Conservation (phyloP, 1,140 invertebrate species). For the Leptinotarsa texana region DNA sequence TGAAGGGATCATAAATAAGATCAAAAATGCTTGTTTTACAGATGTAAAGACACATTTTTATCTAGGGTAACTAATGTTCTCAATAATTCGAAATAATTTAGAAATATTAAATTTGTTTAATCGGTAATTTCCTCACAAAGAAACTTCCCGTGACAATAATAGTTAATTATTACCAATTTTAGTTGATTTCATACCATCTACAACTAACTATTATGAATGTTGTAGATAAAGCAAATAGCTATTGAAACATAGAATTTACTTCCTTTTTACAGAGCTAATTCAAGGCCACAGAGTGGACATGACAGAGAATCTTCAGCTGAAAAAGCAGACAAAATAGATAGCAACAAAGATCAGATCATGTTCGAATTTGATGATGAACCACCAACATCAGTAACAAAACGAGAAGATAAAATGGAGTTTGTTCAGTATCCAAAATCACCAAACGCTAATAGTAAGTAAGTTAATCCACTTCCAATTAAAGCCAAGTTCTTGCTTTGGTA, state of each 20-base stretch:
- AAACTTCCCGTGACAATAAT: too few species aligned
- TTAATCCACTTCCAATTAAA: neutral
- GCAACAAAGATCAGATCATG: conserved; percentile 36
- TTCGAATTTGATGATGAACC: conserved; percentile 54
- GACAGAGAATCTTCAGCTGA: conserved; percentile 24
- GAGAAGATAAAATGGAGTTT: conserved; percentile 48
- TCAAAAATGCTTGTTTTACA: too few species aligned
- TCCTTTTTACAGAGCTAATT: conserved; percentile 10
- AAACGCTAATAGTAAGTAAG: conserved; percentile 42
- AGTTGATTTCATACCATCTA: too few species aligned
- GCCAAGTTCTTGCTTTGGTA: neutral
- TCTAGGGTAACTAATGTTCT: too few species aligned
- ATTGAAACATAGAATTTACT: neutral
- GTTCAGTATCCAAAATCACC: conserved; percentile 51
- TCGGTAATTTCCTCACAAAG: too few species aligned
- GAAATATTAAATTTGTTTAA: too few species aligned
- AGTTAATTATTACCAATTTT: too few species aligned
- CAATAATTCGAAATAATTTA: too few species aligned
- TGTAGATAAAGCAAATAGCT: too few species aligned
- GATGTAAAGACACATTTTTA: too few species aligned
- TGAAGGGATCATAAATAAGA: too few species aligned
- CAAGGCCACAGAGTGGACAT: conserved; percentile 18
- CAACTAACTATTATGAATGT: too few species aligned
- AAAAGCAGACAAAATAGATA: conserved; percentile 37
- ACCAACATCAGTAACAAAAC: conserved; percentile 32